Evolutionary conservation across 1,140 invertebrate genomes (phyloP), one percentile per base, ranked within the genome.

Genomic region (Patella vulgata): DNA sequence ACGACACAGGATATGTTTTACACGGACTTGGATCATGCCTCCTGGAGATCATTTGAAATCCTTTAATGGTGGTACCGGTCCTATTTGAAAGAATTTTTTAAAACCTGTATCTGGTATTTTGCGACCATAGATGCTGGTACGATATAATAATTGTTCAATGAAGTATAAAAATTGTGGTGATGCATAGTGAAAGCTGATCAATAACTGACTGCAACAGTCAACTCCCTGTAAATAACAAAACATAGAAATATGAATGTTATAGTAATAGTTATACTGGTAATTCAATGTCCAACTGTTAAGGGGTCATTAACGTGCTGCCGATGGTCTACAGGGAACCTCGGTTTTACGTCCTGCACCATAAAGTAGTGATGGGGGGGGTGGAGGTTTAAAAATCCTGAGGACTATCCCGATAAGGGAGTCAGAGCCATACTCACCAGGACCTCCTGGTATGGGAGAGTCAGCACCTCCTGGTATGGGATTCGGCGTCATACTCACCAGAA

Each of bases 111-210:
- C n/a, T n/a, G n/a, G n/a, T n/a, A n/a, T n/a, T n/a, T n/a, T n/a
- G n/a, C 57, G 27, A 0, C 66, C 66, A 33, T 53, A 56, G 3
- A 69, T 58, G 12, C 21, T 42, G 11, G 58, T 60, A 19, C 66
- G n/a, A 47, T 69, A 69, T 6, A 69, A 54, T 8, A 69, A 43
- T 14, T 60, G 58, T 31, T 69, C 66, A 9, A 69, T 11, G n/a
- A 69, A 23, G 19, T 48, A 31, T 36, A 65, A 62, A 1, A 36
- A 17, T 0, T 30, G 8, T 14, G 67, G 63, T 19, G 59, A 43
- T 42, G 66, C 50, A 42, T 66, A 59, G 50, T 70, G 62, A 42
- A 64, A 69, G 33, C 67, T 70, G 54, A 70, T 62, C 5, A 63
- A 46, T 42, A 61, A 60, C 33, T 58, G 36, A 31, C 63, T 62